Evolutionary conservation across 2,888 invertebrate genomes (phyloP).

Genomic region (Anaspis maculata): DNA sequence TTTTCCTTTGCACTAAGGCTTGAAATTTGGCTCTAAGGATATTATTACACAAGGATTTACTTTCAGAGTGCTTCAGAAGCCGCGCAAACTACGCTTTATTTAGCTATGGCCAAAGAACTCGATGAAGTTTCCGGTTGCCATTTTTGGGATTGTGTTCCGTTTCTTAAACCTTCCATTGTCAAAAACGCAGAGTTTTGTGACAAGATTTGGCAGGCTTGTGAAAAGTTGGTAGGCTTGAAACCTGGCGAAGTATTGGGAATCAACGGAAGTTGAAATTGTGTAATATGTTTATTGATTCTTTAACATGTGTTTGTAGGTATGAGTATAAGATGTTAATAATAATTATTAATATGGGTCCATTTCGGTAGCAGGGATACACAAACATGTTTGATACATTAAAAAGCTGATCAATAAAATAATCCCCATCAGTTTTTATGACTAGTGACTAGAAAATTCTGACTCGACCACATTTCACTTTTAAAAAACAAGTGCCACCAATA

Average conservation of each 20-base stretch:
- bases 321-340: too few relatives aligned
- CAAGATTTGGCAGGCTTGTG: too few relatives aligned
- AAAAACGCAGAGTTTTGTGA: neutral
- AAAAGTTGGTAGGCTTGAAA: neutral
- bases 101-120: slow-evolving; percentile 4
- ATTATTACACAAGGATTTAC: too few relatives aligned
- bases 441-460: slow-evolving; percentile 16
- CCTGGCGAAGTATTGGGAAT: neutral
- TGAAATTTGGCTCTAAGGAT: too few relatives aligned
- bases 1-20: too few relatives aligned
- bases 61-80: slow-evolving; percentile 6
- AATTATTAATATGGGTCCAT: too few relatives aligned
- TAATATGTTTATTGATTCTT: too few relatives aligned
- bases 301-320: too few relatives aligned
- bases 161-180: neutral
- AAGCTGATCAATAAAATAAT: slow-evolving; percentile 15
- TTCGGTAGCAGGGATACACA: too few relatives aligned
- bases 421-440: slow-evolving; percentile 5
- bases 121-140: slow-evolving; percentile 4
- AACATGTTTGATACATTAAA: slow-evolving; percentile 12
- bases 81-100: slow-evolving; percentile 6
- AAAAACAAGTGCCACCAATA: too few relatives aligned
- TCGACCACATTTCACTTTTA: slow-evolving; percentile 14
- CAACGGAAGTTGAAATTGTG: too few relatives aligned
- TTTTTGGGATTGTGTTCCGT: slow-evolving; percentile 4